Evolutionary conservation across 2,888 invertebrate species (phyloP).

Genomic region (Arge pagana): DNA sequence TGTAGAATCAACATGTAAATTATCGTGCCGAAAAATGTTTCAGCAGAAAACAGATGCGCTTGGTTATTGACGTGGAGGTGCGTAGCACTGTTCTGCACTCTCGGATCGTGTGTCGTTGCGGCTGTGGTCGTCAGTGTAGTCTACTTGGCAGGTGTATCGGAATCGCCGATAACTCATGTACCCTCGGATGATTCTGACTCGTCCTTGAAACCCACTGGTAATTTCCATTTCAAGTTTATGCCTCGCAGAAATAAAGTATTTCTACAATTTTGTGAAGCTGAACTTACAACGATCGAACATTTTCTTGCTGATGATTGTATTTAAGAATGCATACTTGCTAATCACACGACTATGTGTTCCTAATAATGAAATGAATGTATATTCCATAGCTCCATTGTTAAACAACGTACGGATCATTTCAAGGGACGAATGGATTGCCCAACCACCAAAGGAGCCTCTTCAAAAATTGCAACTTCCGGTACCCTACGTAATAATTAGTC

Average conservation of each 20-base stretch:
- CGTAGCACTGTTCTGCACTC: constrained; percentile 35
- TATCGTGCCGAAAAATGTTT: no score
- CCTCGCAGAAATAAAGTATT: no score
- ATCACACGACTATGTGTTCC: no score
- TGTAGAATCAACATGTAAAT: no score
- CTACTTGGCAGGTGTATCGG: constrained; percentile 27
- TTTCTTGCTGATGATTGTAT: no score
- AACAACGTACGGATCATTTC: constrained; percentile 63
- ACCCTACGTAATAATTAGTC: constrained; percentile 24
- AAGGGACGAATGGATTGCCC: constrained; percentile 70
- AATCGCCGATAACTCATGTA: constrained; percentile 15
- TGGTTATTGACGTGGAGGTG: constrained; percentile 44
- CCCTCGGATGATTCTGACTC: constrained; percentile 36
- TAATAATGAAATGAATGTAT: no score
- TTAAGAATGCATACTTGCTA: no score
- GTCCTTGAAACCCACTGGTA: constrained; percentile 4
- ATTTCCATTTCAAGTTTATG: no score
- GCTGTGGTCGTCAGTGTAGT: constrained; percentile 35
- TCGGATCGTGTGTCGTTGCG: constrained; percentile 38
- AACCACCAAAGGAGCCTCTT: constrained; percentile 57
- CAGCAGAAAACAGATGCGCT: constrained; percentile 37
- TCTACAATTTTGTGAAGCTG: no score
- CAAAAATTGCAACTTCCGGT: constrained; percentile 42
- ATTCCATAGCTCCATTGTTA: constrained; percentile 29
- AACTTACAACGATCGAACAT: no score